Evolutionary conservation across 2,888 invertebrate species (phyloP).

Genomic region (Lissocephala sabroskyi): DNA sequence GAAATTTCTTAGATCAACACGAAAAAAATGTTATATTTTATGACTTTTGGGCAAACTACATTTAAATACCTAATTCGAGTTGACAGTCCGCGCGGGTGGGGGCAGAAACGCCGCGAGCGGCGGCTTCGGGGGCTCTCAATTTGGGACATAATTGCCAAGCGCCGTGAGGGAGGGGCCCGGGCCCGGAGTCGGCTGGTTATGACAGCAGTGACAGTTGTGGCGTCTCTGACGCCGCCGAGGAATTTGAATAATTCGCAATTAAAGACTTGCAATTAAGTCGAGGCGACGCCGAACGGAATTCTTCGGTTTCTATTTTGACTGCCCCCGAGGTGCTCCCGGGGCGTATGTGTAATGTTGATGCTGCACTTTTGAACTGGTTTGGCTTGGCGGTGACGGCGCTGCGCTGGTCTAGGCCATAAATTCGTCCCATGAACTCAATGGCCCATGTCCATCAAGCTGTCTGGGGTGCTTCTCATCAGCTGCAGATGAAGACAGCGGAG

Average conservation of each 20-base stretch:
- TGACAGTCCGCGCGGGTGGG: constrained; percentile 31
- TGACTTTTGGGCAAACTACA: no score
- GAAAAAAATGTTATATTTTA: no score
- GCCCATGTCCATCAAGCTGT: constrained; percentile 59
- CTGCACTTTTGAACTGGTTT: constrained; percentile 38
- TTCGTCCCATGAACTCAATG: constrained; percentile 40
- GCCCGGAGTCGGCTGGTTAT: constrained; percentile 47
- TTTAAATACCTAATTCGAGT: constrained; percentile 58
- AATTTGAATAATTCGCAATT: constrained; percentile 64
- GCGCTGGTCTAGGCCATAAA: background rate
- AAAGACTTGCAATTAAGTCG: constrained; percentile 35
- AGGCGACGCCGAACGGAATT: background rate
- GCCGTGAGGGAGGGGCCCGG: constrained; percentile 10
- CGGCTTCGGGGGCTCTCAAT: constrained; percentile 47
- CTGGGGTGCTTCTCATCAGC: constrained; percentile 24
- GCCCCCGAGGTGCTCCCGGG: constrained; percentile 14
- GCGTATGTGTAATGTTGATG: constrained; percentile 56
- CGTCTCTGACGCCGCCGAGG: constrained; percentile 31
- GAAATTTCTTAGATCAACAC: no score
- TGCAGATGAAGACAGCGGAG: constrained; percentile 47
- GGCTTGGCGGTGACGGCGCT: background rate
- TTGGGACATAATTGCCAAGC: constrained; percentile 56
- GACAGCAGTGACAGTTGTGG: constrained; percentile 38
- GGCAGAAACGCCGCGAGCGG: constrained; percentile 5
- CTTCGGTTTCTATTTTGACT: background rate